Conservation (phyloP, 1,140 invertebrate genomes). For the Eueides isabella region DNA sequence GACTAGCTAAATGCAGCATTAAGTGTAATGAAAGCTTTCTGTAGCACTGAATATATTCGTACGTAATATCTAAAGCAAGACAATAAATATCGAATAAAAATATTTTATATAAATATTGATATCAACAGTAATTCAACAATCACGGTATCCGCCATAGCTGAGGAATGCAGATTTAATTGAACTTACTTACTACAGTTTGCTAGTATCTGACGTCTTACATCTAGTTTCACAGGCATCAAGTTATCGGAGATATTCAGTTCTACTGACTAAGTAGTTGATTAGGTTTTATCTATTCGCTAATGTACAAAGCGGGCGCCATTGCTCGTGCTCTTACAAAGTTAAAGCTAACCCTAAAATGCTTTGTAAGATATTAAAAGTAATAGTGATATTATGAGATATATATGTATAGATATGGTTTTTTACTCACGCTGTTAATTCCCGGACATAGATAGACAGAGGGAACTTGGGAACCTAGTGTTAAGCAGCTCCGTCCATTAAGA, state of each 20-base stretch:
- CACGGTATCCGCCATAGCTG: neutral
- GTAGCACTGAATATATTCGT: too few species aligned
- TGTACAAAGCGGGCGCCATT: constrained; percentile 6
- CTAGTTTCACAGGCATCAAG: constrained; percentile 8
- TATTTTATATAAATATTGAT: neutral
- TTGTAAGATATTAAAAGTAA: neutral
- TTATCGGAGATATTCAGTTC: constrained; percentile 22
- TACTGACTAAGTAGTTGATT: constrained; percentile 19
- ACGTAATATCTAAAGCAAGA: too few species aligned
- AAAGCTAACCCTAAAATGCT: neutral
- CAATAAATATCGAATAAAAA: neutral
- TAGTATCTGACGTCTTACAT: constrained; percentile 6
- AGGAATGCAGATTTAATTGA: constrained; percentile 32
- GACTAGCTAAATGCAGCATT: too few species aligned
- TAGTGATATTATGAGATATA: neutral
- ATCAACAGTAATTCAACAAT: constrained; percentile 2
- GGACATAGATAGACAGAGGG: too few species aligned
- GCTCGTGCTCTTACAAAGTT: neutral
- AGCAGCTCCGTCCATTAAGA: too few species aligned
- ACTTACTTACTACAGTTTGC: too few species aligned
- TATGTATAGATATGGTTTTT: neutral
- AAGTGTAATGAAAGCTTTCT: too few species aligned
- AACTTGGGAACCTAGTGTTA: too few species aligned
- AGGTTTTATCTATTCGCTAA: constrained; percentile 11
- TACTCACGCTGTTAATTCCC: too few species aligned